Conservation (phyloP, 2,888 invertebrate genomes). For the Agapostemon virescens region DNA sequence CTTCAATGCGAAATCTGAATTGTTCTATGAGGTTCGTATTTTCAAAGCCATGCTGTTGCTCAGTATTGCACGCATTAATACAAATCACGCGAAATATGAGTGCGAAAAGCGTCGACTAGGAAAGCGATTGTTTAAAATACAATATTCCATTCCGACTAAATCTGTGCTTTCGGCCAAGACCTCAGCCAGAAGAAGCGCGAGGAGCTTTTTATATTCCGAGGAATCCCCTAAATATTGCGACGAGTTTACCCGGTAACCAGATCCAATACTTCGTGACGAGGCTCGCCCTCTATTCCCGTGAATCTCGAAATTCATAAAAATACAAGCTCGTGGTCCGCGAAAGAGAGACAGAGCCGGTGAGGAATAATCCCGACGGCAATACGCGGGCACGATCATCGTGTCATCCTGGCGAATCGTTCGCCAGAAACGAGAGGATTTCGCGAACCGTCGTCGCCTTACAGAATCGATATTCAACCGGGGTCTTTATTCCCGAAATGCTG, state of each 20-base stretch:
- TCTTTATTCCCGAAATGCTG: constrained; percentile 21
- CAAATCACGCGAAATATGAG: background rate
- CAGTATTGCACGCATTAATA: too few species aligned
- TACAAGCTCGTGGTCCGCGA: background rate
- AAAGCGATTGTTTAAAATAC: background rate
- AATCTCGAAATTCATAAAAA: constrained; percentile 18
- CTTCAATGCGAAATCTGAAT: too few species aligned
- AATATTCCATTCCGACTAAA: background rate
- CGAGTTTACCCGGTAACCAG: background rate
- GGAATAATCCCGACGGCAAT: constrained; percentile 2
- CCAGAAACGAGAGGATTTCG: constrained; percentile 1
- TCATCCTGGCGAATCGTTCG: background rate
- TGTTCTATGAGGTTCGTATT: too few species aligned
- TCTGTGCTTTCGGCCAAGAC: background rate
- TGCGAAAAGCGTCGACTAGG: background rate
- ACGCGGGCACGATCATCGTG: constrained; percentile 1
- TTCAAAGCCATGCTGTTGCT: too few species aligned
- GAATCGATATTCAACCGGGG: constrained; percentile 20
- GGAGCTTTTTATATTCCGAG: background rate
- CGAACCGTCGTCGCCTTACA: background rate
- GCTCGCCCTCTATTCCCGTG: background rate
- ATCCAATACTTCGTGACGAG: constrained; percentile 13
- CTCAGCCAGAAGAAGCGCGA: background rate
- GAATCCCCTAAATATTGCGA: constrained; percentile 3
- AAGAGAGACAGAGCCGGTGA: background rate